These are phyloP conservation scores for human (Homo sapiens) DNA, from an alignment of 2,113 vertebrate genomes.

Conservation along the genomic window GRCh38 chr2:239066001-239066500, in stretches of 20 bases:
- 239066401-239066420: fast-evolving
- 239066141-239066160: neutral
- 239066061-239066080: neutral
- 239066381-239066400: too few species aligned
- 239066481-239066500: neutral
- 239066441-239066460: fast-evolving
- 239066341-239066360: fast-evolving
- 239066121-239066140: fast-evolving
- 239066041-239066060: fast-evolving
- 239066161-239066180: neutral
- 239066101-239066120: fast-evolving
- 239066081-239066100: neutral
- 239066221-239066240: fast-evolving
- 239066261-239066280: neutral
- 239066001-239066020: fast-evolving
- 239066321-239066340: neutral
- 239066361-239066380: fast-evolving
- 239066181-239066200: too few species aligned
- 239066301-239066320: fast-evolving
- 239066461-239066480: fast-evolving
- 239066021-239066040: fast-evolving
- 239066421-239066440: fast-evolving
- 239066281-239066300: too few species aligned
- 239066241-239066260: neutral
- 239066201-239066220: fast-evolving